These are phyloP conservation scores for Eugnorisma glareosa DNA, from an alignment of 2,888 invertebrate genomes.

Conservation along the genomic window DNA sequence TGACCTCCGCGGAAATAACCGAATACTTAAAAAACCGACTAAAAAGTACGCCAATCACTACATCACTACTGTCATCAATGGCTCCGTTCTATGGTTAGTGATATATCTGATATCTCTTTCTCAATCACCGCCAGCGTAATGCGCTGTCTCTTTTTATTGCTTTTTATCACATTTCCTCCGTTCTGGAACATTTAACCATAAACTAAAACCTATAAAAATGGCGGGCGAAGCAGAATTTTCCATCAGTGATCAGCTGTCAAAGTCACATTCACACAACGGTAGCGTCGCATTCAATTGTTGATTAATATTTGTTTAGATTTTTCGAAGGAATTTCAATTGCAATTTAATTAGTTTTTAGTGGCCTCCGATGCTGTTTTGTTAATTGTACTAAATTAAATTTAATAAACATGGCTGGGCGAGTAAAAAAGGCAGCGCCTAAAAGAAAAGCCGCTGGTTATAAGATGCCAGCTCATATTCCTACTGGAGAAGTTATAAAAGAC, in stretches of 20 bases:
- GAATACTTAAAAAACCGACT: neutral
- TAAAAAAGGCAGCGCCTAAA: slow-evolving; percentile 82
- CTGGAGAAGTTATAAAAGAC: slow-evolving; percentile 95
- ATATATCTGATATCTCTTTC: neutral
- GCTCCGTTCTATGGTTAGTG: neutral
- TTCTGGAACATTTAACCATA: slow-evolving; percentile 24
- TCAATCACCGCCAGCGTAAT: neutral
- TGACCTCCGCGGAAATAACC: neutral
- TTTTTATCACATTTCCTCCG: accelerated
- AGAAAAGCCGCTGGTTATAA: slow-evolving; percentile 87
- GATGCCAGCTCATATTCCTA: slow-evolving; percentile 93
- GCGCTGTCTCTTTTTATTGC: neutral
- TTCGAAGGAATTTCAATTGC: slow-evolving; percentile 31
- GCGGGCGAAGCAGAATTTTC: slow-evolving; percentile 5
- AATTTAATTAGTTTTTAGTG: slow-evolving; percentile 26
- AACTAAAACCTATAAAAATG: slow-evolving; percentile 21
- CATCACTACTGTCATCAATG: neutral
- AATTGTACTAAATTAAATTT: slow-evolving; percentile 27
- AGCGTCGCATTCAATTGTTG: slow-evolving; percentile 62
- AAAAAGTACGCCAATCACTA: neutral
- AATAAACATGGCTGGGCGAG: slow-evolving; percentile 80
- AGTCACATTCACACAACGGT: slow-evolving; percentile 39
- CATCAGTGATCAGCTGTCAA: slow-evolving; percentile 56
- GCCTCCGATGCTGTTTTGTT: slow-evolving; percentile 31
- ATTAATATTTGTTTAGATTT: slow-evolving; percentile 52